Base-by-base conservation (phyloP, 2,888 invertebrate species). In the Altica lythri region DNA sequence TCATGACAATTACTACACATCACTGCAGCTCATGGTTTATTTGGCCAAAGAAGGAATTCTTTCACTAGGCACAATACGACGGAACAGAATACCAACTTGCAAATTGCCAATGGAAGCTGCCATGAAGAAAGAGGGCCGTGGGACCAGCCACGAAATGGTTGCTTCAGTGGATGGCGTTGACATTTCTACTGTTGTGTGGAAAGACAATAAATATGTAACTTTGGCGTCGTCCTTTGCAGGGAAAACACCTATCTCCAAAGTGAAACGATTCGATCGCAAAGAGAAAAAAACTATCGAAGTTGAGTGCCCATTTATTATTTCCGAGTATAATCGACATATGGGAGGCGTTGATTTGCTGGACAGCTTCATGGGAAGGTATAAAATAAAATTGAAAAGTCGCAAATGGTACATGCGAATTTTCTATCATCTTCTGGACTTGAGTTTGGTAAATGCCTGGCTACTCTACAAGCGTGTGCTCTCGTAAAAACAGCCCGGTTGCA, bases 51-150 rank as follows among this genome's bases (percentile, higher is more conserved):
- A 40, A 43, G 54, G 32, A 49, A 40, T 43, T 22, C 9, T 29
- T 32, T 32, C 18, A 3, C 30, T 55, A 14, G 51, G 55, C 14
- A 55, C 52, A 14, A 14, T 54, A 14, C 25, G 49, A 38, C 35
- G 46, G 30, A 57, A 42, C 4, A 1, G 27, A 8, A 22, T 25
- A 13, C 32, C 14, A 6, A 5, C 14, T 45, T 32, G n/a, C 13
- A 25, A 22, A 27, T n/a, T n/a, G n/a, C n/a, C n/a, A n/a, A n/a
- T n/a, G n/a, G n/a, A n/a, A n/a, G n/a, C n/a, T n/a, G n/a, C n/a
- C n/a, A n/a, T n/a, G n/a, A n/a, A n/a, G n/a, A 38, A 37, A 19
- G 2, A 12, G 4, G 2, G 13, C 8, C 37, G 37, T 29, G 47
- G 37, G n/a, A 6, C 16, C 9, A 27, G 22, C 9, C 12, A 30